Percentiles rank a stretch among this genome's conserved stretches.
phyloP scores from a whole-genome alignment of 2,888 invertebrate genomes.

The Chrysodeixis includens region DNA sequence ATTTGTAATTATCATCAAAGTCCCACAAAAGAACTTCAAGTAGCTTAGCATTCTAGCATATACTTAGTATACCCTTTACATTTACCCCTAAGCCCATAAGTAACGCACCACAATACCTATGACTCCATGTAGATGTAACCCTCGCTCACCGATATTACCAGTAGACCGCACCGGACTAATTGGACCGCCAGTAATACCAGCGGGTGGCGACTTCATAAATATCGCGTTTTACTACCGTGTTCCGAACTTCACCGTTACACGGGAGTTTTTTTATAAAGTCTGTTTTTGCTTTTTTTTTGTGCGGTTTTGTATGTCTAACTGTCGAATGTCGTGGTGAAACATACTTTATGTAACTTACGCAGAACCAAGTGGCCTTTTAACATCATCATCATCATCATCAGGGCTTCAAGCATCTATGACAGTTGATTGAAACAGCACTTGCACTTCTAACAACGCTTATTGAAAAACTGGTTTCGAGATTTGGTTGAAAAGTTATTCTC shows the following conservation, averaged over 20 bases:
- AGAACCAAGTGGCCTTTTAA: no score
- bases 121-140: conserved; percentile 38
- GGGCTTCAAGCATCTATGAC: no score
- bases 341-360: no score
- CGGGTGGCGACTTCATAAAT: conserved; percentile 38
- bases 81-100: not conserved
- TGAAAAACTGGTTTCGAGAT: no score
- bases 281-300: not conserved
- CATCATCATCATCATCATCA: no score
- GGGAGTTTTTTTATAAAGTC: not conserved
- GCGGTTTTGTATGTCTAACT: not conserved
- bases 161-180: conserved; percentile 44
- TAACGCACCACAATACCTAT: conserved; percentile 13
- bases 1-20: no score
- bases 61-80: not conserved
- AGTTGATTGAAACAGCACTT: no score
- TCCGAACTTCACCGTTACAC: not conserved
- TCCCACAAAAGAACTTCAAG: no score
- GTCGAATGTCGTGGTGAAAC: no score
- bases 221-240: conserved; percentile 29
- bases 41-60: no score
- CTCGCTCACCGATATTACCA: conserved; percentile 33
- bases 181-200: conserved; percentile 37
- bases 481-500: no score
- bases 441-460: no score